Evolutionary conservation across 2,113 vertebrate genomes (phyloP), one percentile per base, ranked within the genome.

Genomic region (Silurus meridionalis): DNA sequence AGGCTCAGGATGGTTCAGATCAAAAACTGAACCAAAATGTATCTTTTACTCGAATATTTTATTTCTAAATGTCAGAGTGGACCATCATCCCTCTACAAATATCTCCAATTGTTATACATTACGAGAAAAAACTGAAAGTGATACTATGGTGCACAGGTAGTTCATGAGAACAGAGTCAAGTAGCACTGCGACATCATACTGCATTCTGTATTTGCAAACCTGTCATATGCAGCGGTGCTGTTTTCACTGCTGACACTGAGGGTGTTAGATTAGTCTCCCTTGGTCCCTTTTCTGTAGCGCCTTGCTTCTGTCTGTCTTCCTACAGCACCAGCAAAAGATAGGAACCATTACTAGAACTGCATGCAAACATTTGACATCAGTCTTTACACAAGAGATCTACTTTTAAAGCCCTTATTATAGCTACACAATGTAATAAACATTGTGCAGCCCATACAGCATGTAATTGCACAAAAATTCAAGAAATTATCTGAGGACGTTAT

Each of bases 211-310:
- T 17, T 58, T 48, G 37, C 5, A 74, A 86, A 60, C 52, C 19
- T 69, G 17, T 5, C 82, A 83, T 84, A 89, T 80, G 80, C 67
- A 53, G 67, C 66, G 82, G 21, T 80, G 86, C 66, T 63, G 46
- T 46, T 46, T 75, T 85, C 21, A 21, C 74, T 84, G 84, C n/a
- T 75, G 60, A 66, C 23, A 50, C 58, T 64, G 57, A 8, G 0
- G 58, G 66, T 80, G 74, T 55, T 69, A 64, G 5, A 55, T 37
- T 50, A 21, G 55, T 60, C 6, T 66, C 52, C 23, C 25, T 61
- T 23, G 50, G 71, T 8, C 21, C 10, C 4, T 84, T 48, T 55
- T 86, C 64, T 21, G 58, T 48, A 57, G 57, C 55, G 25, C 28
- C 58, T 77, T 77, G 75, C 21, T 81, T 77, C 46, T 78, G 82